Evolutionary conservation across 2,888 invertebrate species (phyloP).

Genomic region (Sarcophaga carnaria): DNA sequence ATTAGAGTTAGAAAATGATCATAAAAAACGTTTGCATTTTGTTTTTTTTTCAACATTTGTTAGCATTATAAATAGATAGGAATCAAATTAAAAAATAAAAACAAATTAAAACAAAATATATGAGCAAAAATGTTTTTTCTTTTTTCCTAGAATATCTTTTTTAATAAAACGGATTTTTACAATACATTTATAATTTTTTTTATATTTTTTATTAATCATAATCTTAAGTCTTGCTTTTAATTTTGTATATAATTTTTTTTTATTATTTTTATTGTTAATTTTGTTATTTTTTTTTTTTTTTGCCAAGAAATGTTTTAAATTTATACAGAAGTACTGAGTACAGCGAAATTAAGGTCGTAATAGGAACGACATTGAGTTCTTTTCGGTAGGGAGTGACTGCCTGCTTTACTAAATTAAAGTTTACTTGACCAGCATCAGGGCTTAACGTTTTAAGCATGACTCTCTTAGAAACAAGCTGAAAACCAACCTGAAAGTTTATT

Average conservation of each 20-base stretch:
- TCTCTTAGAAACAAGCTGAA: no score
- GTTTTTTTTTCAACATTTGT: not conserved
- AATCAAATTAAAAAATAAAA: constrained; percentile 9
- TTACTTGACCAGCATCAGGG: no score
- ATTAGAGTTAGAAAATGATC: not conserved
- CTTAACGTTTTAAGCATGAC: no score
- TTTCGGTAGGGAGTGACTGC: no score
- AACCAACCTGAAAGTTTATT: no score
- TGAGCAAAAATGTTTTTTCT: constrained; percentile 34
- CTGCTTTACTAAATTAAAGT: no score
- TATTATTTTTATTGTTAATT: constrained; percentile 25
- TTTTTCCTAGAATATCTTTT: constrained; percentile 24
- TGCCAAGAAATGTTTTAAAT: constrained; percentile 9
- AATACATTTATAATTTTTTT: constrained; percentile 39
- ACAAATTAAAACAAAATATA: not conserved
- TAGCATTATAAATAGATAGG: not conserved
- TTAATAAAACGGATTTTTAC: constrained; percentile 10
- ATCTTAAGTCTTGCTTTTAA: constrained; percentile 58
- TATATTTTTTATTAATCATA: constrained; percentile 9
- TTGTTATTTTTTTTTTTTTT: constrained; percentile 25
- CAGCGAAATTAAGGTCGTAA: no score
- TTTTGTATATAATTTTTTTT: constrained; percentile 27
- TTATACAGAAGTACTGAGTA: not conserved
- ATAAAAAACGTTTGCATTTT: not conserved
- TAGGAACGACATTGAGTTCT: no score